Percentiles rank a stretch among this genome's conserved stretches.
Evolutionary conservation across 2,113 vertebrate genomes (phyloP).

Genomic region (Plectropomus leopardus): DNA sequence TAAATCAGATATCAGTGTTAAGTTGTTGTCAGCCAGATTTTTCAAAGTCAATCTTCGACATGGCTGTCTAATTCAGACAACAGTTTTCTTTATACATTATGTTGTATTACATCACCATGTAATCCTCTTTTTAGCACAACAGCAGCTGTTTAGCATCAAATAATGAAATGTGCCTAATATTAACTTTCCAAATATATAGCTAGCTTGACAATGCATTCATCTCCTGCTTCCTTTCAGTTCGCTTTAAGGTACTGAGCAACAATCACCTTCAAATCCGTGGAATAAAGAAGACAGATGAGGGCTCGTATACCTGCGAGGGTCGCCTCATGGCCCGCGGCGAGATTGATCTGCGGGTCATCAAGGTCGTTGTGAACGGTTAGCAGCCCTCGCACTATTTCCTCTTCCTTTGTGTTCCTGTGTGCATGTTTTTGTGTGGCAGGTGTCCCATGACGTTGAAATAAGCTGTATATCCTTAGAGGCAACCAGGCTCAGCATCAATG

Average conservation of each 20-base stretch:
- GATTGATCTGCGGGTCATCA: slow-evolving; percentile 95
- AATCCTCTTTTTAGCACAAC: neutral
- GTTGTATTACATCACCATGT: neutral
- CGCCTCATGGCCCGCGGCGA: slow-evolving; percentile 95
- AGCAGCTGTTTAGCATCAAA: slow-evolving; percentile 25
- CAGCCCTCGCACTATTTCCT: slow-evolving; percentile 18
- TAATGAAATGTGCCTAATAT: slow-evolving; percentile 14
- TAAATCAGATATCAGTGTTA: slow-evolving; percentile 4
- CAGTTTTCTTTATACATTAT: neutral
- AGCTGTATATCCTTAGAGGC: slow-evolving; percentile 50
- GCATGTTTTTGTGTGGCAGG: slow-evolving; percentile 57
- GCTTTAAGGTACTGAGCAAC: slow-evolving; percentile 93
- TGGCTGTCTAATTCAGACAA: neutral
- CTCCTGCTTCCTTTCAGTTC: slow-evolving; percentile 82
- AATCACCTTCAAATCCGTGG: slow-evolving; percentile 97
- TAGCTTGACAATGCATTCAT: slow-evolving; percentile 23
- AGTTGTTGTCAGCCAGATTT: slow-evolving; percentile 5
- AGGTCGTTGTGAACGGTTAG: slow-evolving; percentile 97
- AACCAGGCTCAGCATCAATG: slow-evolving; percentile 46
- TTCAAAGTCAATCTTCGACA: slow-evolving; percentile 4
- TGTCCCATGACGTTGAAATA: slow-evolving; percentile 59
- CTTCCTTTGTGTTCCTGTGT: slow-evolving; percentile 37
- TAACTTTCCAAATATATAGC: slow-evolving; percentile 17
- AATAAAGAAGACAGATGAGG: slow-evolving; percentile 97
- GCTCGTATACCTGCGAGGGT: slow-evolving; percentile 94